These are phyloP conservation scores for Lacerta viridis DNA, from an alignment of 2,797 vertebrate genomes.

Conservation along the genomic window DNA sequence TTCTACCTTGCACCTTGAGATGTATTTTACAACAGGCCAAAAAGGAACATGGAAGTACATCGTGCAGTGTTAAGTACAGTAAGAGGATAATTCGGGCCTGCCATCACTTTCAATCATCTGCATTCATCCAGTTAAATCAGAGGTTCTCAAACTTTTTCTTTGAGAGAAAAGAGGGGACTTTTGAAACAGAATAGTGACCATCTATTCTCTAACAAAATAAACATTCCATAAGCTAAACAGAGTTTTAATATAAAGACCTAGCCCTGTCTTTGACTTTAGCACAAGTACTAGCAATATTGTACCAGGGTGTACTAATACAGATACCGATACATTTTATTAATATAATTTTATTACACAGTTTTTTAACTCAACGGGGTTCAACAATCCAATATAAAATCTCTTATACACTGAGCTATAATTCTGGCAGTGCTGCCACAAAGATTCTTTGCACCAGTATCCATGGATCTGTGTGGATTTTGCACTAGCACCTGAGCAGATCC, in stretches of 20 bases:
- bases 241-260: neutral
- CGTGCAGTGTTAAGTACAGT: neutral
- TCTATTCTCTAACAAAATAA: neutral
- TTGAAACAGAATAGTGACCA: neutral
- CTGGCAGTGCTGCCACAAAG: neutral
- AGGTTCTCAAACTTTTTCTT: slow-evolving; percentile 29
- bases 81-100: slow-evolving; percentile 40
- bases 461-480: slow-evolving; percentile 21
- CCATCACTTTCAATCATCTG: slow-evolving; percentile 43
- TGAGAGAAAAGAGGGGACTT: neutral
- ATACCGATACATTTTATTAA: slow-evolving; percentile 3
- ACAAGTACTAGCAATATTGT: slow-evolving; percentile 24
- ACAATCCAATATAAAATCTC: neutral
- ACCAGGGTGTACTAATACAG: neutral
- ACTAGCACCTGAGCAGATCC: slow-evolving; percentile 19
- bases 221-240: slow-evolving; percentile 12
- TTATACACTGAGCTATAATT: slow-evolving; percentile 5
- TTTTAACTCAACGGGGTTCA: slow-evolving; percentile 5
- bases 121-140: slow-evolving; percentile 40
- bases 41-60: slow-evolving; percentile 46
- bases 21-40: slow-evolving; percentile 52
- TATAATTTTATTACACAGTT: neutral
- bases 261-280: slow-evolving; percentile 7
- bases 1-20: slow-evolving; percentile 56
- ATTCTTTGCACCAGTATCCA: slow-evolving; percentile 10